Evolutionary conservation across 2,113 vertebrate genomes (phyloP).

Genomic region (Microcebus tavaratra): DNA sequence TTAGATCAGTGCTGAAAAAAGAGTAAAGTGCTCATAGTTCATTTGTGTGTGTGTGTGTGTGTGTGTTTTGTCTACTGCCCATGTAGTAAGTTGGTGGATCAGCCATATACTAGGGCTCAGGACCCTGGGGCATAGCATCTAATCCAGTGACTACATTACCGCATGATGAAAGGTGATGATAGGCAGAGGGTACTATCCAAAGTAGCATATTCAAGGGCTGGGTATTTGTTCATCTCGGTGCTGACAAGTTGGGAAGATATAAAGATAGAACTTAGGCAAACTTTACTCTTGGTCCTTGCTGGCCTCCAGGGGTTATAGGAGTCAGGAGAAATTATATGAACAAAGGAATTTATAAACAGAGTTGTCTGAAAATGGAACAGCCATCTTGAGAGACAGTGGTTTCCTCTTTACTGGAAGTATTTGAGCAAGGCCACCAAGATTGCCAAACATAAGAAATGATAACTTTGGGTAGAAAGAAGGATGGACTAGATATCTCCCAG

Average conservation of each 20-base stretch:
- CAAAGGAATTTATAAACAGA: conserved; percentile 22
- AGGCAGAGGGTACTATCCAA: not conserved
- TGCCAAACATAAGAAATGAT: not conserved
- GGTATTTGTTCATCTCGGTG: not conserved
- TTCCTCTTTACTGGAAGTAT: not conserved
- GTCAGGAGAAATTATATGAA: not conserved
- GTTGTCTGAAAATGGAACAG: not conserved
- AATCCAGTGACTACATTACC: not conserved
- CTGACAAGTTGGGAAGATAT: not conserved
- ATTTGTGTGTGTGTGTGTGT: too few relatives aligned
- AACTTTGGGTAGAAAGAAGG: not conserved
- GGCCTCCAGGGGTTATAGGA: not conserved
- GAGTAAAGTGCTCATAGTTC: not conserved
- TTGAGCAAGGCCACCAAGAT: not conserved
- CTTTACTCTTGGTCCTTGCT: not conserved
- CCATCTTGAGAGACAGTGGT: not conserved
- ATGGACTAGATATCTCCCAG: not conserved
- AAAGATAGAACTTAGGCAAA: not conserved
- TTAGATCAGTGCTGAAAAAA: not conserved
- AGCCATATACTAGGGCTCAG: not conserved
- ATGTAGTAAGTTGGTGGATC: not conserved
- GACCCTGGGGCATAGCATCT: not conserved
- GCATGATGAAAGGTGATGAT: not conserved
- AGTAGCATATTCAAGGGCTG: not conserved
- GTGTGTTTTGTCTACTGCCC: not conserved